Evolutionary conservation across 2,113 vertebrate genomes (phyloP), one percentile per base, ranked within the genome.

Genomic region (Cyprinodon brontotheroides): DNA sequence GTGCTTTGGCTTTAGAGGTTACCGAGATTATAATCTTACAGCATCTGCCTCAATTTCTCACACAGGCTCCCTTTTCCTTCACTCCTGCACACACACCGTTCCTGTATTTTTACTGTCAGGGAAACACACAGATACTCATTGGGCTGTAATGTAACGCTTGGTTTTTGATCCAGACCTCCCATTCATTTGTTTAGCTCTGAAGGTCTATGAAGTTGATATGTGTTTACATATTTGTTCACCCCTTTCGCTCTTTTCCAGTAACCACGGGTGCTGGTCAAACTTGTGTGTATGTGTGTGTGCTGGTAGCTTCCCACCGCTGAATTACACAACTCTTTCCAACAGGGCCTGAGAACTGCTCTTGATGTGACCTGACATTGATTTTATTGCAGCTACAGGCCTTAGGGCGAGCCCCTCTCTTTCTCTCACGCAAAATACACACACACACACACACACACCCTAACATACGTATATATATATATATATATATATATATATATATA

Each of bases 351-450:
- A 89, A 89, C 84, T 73, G 85, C 82, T 92, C 92, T n/a, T 87
- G 90, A 94, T 90, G 89, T 93, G 92, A 92, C 89, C 92, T 93
- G 92, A 93, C n/a, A n/a, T n/a, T 92, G 91, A 93, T 92, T 93
- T 93, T 93, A 93, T 91, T 91, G 90, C 89, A 85, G 89, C 83
- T 88, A 86, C 87, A 86, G 81, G 89, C 85, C 78, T 86, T 85
- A 87, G 86, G 82, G 88, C 83, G 68, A 74, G n/a, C 82, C 75
- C 82, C 84, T 72, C 82, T n/a, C 68, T 59, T 72, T 12, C 75
- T 12, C 64, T 47, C 61, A 71, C 65, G 39, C 64, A n/a, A 38
- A 20, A 53, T 45, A 15, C 17, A 22, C 60, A 65, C 67, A 66
- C 68, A 22, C 77, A 61, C 67, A 53, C 71, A 68, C 59, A 39